These are phyloP conservation scores for Cyprinodon brontotheroides DNA, from an alignment of 2,113 vertebrate genomes.

Conservation along the genomic window DNA sequence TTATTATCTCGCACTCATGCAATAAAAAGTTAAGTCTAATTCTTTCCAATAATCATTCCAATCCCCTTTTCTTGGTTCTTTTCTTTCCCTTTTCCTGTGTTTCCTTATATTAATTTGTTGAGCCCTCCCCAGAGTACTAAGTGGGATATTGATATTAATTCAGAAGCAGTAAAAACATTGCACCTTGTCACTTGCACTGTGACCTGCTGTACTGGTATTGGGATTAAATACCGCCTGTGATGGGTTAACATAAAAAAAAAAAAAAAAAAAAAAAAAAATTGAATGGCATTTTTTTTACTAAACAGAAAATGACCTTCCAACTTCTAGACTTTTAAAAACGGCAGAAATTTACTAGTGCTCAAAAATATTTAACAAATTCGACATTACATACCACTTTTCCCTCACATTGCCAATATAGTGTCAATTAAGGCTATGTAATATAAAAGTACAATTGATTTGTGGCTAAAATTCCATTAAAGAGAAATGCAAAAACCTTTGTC, in stretches of 20 bases:
- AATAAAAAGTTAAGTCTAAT: slow-evolving; percentile 43
- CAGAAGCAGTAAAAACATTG: background rate
- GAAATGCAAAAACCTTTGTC: too few relatives aligned
- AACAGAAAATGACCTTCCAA: background rate
- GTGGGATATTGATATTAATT: background rate
- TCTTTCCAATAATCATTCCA: slow-evolving; percentile 28
- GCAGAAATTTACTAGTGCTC: background rate
- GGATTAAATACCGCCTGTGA: slow-evolving; percentile 12
- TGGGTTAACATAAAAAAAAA: too few relatives aligned
- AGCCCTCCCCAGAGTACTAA: background rate
- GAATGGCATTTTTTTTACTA: background rate
- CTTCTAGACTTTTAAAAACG: background rate
- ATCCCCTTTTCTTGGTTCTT: background rate
- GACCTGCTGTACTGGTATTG: background rate
- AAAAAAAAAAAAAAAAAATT: too few relatives aligned
- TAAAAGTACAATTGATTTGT: too few relatives aligned
- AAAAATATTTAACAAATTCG: background rate
- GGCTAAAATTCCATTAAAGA: too few relatives aligned
- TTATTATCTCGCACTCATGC: slow-evolving; percentile 59
- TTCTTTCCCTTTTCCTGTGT: slow-evolving; percentile 11
- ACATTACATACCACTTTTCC: too few relatives aligned
- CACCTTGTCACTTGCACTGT: background rate
- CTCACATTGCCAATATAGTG: too few relatives aligned
- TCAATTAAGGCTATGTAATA: too few relatives aligned
- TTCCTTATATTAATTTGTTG: background rate